Percentiles rank a stretch among this genome's conserved stretches.
These are phyloP conservation scores for Spodoptera littoralis DNA, from an alignment of 2,888 invertebrate genomes.

Conservation along the genomic window DNA sequence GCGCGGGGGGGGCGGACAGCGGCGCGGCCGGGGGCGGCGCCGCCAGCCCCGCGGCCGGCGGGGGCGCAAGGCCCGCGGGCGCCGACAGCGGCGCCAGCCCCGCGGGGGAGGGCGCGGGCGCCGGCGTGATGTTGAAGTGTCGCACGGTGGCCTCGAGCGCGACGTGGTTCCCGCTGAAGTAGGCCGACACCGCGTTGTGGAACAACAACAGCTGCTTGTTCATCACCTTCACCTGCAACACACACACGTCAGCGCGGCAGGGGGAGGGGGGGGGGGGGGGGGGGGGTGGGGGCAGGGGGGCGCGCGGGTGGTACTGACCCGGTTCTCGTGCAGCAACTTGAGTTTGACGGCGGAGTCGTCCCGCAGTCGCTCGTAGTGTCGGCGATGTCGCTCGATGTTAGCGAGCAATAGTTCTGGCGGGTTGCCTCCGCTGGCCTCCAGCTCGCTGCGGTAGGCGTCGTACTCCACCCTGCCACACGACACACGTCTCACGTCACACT, in stretches of 20 bases:
- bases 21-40: constrained; percentile 7
- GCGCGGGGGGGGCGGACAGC: constrained; percentile 7
- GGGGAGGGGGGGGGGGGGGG: constrained; percentile 1
- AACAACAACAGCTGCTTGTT: constrained; percentile 98
- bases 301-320: constrained; percentile 90
- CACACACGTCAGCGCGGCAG: constrained; percentile 30
- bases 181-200: constrained; percentile 98
- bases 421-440: constrained; percentile 92
- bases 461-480: constrained; percentile 94
- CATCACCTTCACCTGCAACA: constrained; percentile 98
- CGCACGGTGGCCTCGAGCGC: constrained; percentile 97
- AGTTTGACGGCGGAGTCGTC: constrained; percentile 98
- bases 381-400: constrained; percentile 94
- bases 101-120: constrained; percentile 49
- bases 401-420: constrained; percentile 93
- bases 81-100: constrained; percentile 36
- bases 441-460: constrained; percentile 98
- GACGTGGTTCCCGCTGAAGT: constrained; percentile 98
- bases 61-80: constrained; percentile 12
- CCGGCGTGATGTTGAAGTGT: constrained; percentile 96
- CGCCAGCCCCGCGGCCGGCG: constrained; percentile 21
- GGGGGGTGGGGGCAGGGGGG: neutral
- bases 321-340: constrained; percentile 98
- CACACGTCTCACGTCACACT: no score
- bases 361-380: constrained; percentile 96